phyloP scores from a whole-genome alignment of 2,888 invertebrate species.

The Lasioglossum vierecki region DNA sequence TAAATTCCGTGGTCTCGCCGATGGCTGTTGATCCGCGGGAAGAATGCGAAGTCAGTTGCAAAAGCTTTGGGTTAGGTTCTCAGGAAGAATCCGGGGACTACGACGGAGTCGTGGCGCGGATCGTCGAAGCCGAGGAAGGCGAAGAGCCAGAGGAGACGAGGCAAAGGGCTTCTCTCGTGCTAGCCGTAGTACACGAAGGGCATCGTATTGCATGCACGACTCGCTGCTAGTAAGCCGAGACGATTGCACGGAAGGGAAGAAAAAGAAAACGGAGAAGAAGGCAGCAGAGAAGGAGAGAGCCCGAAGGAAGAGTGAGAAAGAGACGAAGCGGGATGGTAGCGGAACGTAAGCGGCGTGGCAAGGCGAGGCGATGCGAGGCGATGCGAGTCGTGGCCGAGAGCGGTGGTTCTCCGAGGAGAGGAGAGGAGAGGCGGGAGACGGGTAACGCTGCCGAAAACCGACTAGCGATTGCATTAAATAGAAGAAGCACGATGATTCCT shows the following conservation, averaged over 20 bases:
- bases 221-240: slow-evolving; percentile 80
- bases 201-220: slow-evolving; percentile 79
- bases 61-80: slow-evolving; percentile 60
- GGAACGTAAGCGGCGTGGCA: slow-evolving; percentile 43
- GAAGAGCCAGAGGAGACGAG: slow-evolving; percentile 38
- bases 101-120: slow-evolving; percentile 16
- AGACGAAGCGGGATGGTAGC: slow-evolving; percentile 56
- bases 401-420: slow-evolving; percentile 4
- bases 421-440: slow-evolving; percentile 34
- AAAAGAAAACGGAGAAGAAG: slow-evolving; percentile 51
- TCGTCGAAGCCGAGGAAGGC: slow-evolving; percentile 49
- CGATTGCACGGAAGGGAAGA: slow-evolving; percentile 75
- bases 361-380: slow-evolving; percentile 20
- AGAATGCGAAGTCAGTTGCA: slow-evolving; percentile 62
- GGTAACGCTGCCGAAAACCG: slow-evolving; percentile 78
- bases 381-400: slow-evolving; percentile 26
- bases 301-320: slow-evolving; percentile 74
- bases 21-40: slow-evolving; percentile 47
- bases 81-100: slow-evolving; percentile 51
- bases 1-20: slow-evolving; percentile 57
- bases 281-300: background rate
- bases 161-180: slow-evolving; percentile 69
- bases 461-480: slow-evolving; percentile 83
- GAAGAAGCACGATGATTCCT: slow-evolving; percentile 73
- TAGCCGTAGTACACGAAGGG: slow-evolving; percentile 72